Conservation (phyloP, 92 coral and sea anemone genomes). For the Meandrina meandrites region DNA sequence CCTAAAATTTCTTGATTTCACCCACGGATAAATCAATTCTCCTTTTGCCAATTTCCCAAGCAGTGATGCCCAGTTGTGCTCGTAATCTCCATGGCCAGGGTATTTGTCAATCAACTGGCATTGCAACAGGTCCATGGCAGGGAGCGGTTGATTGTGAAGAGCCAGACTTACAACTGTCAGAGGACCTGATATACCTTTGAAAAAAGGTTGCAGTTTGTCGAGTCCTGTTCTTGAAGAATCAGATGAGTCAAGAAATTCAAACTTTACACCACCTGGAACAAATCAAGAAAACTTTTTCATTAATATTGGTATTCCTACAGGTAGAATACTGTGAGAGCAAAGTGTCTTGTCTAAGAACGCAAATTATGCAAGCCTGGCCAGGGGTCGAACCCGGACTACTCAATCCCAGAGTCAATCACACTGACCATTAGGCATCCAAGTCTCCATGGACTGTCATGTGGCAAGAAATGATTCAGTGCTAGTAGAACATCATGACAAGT, state of each 20-base stretch:
- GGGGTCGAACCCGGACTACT: too few species aligned
- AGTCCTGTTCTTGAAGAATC: background rate
- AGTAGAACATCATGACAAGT: too few species aligned
- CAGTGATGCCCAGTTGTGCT: slow-evolving; percentile 46
- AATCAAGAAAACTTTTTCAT: background rate
- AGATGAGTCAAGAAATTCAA: slow-evolving; percentile 38
- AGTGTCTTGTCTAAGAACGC: too few species aligned
- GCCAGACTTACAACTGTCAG: slow-evolving; percentile 43
- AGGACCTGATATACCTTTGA: background rate
- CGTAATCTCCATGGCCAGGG: background rate
- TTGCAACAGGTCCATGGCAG: slow-evolving; percentile 31
- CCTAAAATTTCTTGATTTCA: slow-evolving; percentile 32
- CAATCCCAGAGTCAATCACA: too few species aligned
- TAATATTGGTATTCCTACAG: too few species aligned
- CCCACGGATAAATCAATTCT: slow-evolving; percentile 87
- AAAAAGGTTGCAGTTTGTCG: slow-evolving; percentile 16
- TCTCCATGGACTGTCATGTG: too few species aligned
- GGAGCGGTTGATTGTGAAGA: slow-evolving; percentile 51
- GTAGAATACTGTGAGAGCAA: too few species aligned
- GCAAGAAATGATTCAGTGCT: too few species aligned
- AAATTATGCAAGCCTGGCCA: too few species aligned
- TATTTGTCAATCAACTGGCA: background rate
- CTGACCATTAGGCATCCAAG: too few species aligned
- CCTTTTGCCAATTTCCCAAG: slow-evolving; percentile 64
- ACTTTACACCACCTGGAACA: slow-evolving; percentile 44